Percentiles rank a stretch among this genome's conserved stretches.
phyloP scores from a whole-genome alignment of 2,888 invertebrate genomes.

The Drosophila greeni region DNA sequence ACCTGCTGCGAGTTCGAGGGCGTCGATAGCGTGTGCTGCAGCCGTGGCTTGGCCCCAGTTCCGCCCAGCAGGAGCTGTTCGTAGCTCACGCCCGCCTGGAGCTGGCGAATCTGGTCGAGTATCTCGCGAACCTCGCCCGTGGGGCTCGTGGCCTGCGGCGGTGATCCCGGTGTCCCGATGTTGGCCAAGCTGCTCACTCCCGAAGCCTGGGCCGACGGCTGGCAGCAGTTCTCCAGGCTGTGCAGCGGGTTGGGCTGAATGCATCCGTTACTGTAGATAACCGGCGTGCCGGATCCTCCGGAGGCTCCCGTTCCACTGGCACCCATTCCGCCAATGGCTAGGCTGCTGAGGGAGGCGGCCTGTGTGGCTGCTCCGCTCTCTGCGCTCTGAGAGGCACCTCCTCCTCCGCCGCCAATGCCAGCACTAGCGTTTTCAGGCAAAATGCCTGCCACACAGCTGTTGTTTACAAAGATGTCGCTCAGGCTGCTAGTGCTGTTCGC shows the following conservation, averaged over 20 bases:
- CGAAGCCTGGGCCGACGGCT: conserved; percentile 80
- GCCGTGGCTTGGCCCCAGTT: conserved; percentile 60
- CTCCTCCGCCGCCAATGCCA: conserved; percentile 2
- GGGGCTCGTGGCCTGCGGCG: conserved; percentile 90
- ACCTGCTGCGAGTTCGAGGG: conserved; percentile 44
- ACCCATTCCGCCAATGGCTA: conserved; percentile 49
- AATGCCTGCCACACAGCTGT: conserved; percentile 69
- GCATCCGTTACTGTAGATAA: conserved; percentile 69
- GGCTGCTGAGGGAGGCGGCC: conserved; percentile 57
- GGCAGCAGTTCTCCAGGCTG: conserved; percentile 78
- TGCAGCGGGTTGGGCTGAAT: conserved; percentile 74
- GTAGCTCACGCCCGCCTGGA: conserved; percentile 79
- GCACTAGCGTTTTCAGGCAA: conserved; percentile 9
- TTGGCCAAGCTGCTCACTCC: conserved; percentile 85
- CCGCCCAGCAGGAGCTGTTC: conserved; percentile 69
- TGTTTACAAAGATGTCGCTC: conserved; percentile 78
- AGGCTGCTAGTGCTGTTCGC: conserved; percentile 77
- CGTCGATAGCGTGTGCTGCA: conserved; percentile 67
- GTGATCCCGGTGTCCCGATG: conserved; percentile 85
- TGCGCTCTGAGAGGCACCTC: conserved; percentile 11
- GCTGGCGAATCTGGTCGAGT: conserved; percentile 85
- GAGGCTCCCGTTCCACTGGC: conserved; percentile 6
- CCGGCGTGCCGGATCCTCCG: conserved; percentile 59
- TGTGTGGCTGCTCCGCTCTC: conserved; percentile 46
- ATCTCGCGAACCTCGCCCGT: conserved; percentile 87